These are phyloP conservation scores for Panthera uncia DNA, from an alignment of 2,113 vertebrate species.

Conservation along the genomic window DNA sequence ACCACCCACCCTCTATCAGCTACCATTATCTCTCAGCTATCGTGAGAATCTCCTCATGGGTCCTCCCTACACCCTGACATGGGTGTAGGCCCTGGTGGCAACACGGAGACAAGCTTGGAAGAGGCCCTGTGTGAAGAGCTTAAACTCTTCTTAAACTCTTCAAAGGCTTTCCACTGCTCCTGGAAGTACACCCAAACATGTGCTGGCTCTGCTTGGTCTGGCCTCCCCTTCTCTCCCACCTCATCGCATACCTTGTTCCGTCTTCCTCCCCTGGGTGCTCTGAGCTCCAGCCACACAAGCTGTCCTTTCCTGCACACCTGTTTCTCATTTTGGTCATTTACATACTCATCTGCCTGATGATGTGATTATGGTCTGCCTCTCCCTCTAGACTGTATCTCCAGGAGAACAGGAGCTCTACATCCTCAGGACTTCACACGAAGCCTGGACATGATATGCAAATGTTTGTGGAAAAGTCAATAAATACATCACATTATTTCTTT, in stretches of 20 bases:
- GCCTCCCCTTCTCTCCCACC: not conserved
- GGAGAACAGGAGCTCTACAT: not conserved
- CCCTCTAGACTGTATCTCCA: not conserved
- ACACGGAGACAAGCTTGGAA: no score
- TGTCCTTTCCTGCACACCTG: not conserved
- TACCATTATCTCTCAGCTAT: not conserved
- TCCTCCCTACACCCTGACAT: not conserved
- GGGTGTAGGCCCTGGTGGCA: no score
- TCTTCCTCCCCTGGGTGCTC: not conserved
- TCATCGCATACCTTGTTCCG: not conserved
- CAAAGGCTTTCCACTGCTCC: not conserved
- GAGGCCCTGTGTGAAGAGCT: no score
- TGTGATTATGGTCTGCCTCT: not conserved
- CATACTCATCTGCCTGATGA: not conserved
- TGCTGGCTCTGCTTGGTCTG: not conserved
- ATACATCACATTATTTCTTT: not conserved
- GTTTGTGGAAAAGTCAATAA: not conserved
- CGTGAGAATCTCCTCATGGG: not conserved
- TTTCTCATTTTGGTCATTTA: not conserved
- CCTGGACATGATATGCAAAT: not conserved
- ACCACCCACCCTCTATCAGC: not conserved
- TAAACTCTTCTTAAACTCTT: not conserved
- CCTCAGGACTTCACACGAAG: not conserved
- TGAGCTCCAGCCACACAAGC: not conserved
- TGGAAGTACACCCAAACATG: not conserved